These are phyloP conservation scores for Parnassius mnemosyne DNA, from an alignment of 2,888 invertebrate genomes.

Conservation along the genomic window DNA sequence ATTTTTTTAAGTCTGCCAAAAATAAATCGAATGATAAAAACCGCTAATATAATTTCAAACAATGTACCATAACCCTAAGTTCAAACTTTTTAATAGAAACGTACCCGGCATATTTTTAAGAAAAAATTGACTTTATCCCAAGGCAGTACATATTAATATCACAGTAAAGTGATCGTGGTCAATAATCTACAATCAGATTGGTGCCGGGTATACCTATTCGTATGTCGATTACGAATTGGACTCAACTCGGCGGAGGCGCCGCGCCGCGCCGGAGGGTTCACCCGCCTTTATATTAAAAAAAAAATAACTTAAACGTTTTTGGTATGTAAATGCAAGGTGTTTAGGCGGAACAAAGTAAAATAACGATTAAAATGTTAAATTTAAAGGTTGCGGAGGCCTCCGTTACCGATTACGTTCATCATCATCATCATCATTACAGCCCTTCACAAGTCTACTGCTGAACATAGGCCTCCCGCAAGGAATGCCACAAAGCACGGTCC, in stretches of 20 bases:
- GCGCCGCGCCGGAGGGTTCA: background rate
- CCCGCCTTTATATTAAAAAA: background rate
- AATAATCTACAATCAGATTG: slow-evolving; percentile 14
- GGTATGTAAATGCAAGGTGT: background rate
- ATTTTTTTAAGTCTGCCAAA: no score
- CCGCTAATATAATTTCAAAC: no score
- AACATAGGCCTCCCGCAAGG: no score
- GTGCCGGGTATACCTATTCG: slow-evolving; percentile 4
- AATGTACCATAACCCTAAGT: background rate
- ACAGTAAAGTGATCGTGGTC: slow-evolving; percentile 1
- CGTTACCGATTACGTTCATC: no score
- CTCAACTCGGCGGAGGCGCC: slow-evolving; percentile 30
- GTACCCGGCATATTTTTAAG: background rate
- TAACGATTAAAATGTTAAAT: no score
- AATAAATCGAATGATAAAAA: no score
- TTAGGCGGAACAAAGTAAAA: background rate
- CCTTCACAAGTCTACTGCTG: no score
- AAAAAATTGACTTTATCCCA: slow-evolving; percentile 13
- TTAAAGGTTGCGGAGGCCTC: no score
- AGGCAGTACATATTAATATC: slow-evolving; percentile 9
- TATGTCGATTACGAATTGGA: slow-evolving; percentile 35
- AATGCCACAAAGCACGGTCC: no score
- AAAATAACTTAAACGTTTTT: background rate
- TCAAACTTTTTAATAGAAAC: slow-evolving; percentile 11
- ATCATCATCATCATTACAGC: no score